Evolutionary conservation across 1,140 invertebrate species (phyloP), one percentile per base, ranked within the genome.

Genomic region (Liolophura sinensis): DNA sequence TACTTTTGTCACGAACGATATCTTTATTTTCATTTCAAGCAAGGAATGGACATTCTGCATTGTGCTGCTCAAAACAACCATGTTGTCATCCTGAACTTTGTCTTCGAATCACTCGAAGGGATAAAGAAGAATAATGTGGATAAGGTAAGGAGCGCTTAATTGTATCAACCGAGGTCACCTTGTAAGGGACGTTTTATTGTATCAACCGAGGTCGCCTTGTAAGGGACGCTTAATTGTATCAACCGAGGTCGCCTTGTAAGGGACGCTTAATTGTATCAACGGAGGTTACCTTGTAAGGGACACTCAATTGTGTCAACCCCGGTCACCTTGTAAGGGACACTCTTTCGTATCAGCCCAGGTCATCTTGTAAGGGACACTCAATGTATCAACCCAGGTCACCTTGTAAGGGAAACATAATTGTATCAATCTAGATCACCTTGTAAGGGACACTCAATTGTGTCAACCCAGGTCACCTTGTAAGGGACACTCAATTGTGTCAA

Each of bases 21-120:
- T 58, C n/a, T 20, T 48, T 60, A 60, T 72, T 64, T 60, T 50
- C 57, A n/a, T 72, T 78, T 27, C 73, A 40, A 92, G 90, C 90
- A 91, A 87, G 87, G 89, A 64, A 87, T 89, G 71, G 89, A 88
- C 0, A 80, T 92, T 25, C 75, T 92, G 60, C 91, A 91, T 84
- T 91, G 90, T 71, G 90, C 89, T 5, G 86, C 89, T 14, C 87
- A 88, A 60, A 90, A 90, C 72, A 89, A 88, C 74, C 87, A 88
- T 76, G 69, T 88, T 71, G 87, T 87, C 24, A 88, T 92, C 14
- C 86, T 86, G 58, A 76, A 79, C 47, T 90, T 88, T 72, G 80
- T 92, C 62, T 76, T 89, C 61, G 88, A 89, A 62, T 86, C 85
- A 5, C 75, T 89, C 24, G 88, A 89, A 71, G 84, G 87, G 65